Conservation (phyloP, 1,140 invertebrate species). For the Apis dorsata region DNA sequence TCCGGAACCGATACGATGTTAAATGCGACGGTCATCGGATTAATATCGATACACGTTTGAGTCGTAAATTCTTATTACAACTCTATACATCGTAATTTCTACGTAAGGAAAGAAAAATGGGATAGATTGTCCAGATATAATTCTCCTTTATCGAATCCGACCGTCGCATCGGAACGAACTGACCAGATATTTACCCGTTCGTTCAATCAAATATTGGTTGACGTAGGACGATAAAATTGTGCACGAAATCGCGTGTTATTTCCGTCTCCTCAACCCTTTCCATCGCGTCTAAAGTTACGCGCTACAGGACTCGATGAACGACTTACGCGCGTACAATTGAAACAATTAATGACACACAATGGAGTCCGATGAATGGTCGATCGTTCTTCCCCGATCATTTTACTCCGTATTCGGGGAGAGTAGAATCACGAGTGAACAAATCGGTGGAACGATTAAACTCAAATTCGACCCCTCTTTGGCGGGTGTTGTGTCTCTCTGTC, state of each 20-base stretch:
- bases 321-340: background rate
- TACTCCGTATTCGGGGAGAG: no score
- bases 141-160: background rate
- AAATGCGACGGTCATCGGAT: background rate
- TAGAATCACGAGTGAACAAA: background rate
- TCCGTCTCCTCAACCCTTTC: background rate
- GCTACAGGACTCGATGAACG: background rate
- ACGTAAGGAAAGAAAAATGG: no score
- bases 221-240: background rate
- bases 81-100: no score
- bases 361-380: background rate
- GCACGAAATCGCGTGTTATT: background rate
- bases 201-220: background rate
- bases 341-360: background rate
- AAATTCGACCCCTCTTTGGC: background rate
- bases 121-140: no score
- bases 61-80: no score
- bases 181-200: background rate
- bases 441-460: slow-evolving; percentile 2
- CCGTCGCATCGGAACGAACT: background rate
- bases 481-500: background rate
- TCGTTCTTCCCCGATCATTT: background rate
- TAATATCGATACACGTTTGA: no score
- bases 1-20: background rate
- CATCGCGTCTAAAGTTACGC: background rate